These are phyloP conservation scores for Candidula unifasciata DNA, from an alignment of 2,888 invertebrate species.

Conservation along the genomic window DNA sequence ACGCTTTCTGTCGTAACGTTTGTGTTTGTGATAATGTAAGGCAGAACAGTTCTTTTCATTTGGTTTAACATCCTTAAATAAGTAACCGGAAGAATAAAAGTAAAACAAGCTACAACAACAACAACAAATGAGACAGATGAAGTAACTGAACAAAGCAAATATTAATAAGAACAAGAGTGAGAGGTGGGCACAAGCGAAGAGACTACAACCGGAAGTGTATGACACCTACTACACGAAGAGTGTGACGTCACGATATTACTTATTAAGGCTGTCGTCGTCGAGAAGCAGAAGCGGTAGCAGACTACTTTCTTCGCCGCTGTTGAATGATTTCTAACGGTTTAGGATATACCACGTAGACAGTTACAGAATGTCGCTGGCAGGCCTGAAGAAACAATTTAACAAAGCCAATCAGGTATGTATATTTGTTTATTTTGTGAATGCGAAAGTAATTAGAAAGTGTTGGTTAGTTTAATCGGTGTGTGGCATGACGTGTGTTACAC, in stretches of 20 bases:
- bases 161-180: no score
- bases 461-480: neutral
- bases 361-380: constrained; percentile 95
- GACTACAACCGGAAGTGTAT: constrained; percentile 3
- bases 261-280: neutral
- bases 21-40: no score
- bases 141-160: no score
- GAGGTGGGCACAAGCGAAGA: no score
- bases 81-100: no score
- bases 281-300: constrained; percentile 15
- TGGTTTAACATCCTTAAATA: no score
- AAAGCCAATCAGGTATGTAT: constrained; percentile 96
- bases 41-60: no score
- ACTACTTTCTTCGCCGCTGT: neutral
- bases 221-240: neutral
- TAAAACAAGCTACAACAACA: no score
- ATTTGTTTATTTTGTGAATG: neutral
- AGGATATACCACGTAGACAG: neutral
- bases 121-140: no score
- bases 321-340: neutral
- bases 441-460: no score
- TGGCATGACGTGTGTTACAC: no score
- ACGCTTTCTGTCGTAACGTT: no score
- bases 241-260: constrained; percentile 17
- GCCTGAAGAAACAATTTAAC: constrained; percentile 99